A percentile compares a stretch with the other conserved stretches of the same genome.
These are phyloP conservation scores for Nomada fucata DNA, from an alignment of 2,888 invertebrate species.

Conservation along the genomic window DNA sequence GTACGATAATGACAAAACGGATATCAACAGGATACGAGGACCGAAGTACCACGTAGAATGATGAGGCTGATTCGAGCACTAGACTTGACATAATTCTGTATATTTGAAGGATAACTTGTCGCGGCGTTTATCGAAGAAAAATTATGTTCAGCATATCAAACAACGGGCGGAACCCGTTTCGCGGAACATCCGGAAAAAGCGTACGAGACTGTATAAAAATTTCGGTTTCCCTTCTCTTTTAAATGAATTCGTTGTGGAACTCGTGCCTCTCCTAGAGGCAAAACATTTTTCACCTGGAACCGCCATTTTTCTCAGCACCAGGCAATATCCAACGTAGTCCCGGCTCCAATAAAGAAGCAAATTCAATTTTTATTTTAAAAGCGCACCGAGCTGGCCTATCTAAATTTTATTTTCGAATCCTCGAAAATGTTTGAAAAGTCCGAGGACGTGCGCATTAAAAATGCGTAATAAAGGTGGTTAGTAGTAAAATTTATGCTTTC, in stretches of 20 bases:
- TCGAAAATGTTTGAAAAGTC: not conserved
- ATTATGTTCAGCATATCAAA: not conserved
- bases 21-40: too few relatives aligned
- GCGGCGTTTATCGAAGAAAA: not conserved
- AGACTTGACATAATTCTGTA: not conserved
- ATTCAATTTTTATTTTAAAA: not conserved
- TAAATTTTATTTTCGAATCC: not conserved
- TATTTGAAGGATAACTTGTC: not conserved
- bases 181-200: too few relatives aligned
- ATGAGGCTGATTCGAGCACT: not conserved
- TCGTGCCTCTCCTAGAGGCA: not conserved
- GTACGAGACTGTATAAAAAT: too few relatives aligned
- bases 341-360: not conserved
- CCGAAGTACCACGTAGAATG: not conserved
- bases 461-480: too few relatives aligned
- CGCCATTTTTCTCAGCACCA: not conserved
- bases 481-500: too few relatives aligned
- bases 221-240: not conserved
- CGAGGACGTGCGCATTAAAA: too few relatives aligned
- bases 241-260: not conserved
- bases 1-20: not conserved
- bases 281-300: not conserved
- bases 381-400: not conserved
- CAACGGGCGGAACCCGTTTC: too few relatives aligned
- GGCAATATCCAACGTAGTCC: not conserved